Conservation (phyloP, 2,113 vertebrate genomes). For the Melospiza georgiana region DNA sequence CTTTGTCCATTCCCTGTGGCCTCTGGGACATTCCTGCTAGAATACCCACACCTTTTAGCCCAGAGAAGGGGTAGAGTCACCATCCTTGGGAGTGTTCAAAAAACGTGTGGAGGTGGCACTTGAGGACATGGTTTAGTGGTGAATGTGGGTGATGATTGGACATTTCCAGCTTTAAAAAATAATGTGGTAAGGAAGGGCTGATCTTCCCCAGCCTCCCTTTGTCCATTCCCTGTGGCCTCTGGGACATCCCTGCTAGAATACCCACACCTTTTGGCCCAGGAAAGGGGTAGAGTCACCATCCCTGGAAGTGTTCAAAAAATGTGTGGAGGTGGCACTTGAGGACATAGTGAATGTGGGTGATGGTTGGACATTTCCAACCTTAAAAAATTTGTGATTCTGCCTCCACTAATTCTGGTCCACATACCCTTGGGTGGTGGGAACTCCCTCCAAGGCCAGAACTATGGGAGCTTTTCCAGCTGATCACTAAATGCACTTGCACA, state of each 20-base stretch:
- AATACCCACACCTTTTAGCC: neutral
- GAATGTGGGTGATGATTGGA: neutral
- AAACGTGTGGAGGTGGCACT: neutral
- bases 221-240: neutral
- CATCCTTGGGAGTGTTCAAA: neutral
- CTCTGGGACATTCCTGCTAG: neutral
- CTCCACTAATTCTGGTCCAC: neutral
- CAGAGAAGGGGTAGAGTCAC: neutral
- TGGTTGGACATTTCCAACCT: neutral
- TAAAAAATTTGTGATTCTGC: neutral
- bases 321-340: neutral
- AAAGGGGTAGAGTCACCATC: neutral
- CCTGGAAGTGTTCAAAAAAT: neutral
- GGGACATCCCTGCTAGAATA: neutral
- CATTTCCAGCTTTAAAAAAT: neutral
- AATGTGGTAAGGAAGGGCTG: conserved; percentile 78
- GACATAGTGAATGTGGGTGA: neutral
- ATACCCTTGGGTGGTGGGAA: neutral
- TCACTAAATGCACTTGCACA: neutral
- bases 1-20: neutral
- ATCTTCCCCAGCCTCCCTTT: neutral
- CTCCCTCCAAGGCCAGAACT: rapidly evolving
- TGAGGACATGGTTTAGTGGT: neutral
- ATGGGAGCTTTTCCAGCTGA: neutral
- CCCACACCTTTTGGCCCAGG: neutral